Conservation (phyloP, 53 echinoderm and acorn worm species). For the Holothuria scabra region DNA sequence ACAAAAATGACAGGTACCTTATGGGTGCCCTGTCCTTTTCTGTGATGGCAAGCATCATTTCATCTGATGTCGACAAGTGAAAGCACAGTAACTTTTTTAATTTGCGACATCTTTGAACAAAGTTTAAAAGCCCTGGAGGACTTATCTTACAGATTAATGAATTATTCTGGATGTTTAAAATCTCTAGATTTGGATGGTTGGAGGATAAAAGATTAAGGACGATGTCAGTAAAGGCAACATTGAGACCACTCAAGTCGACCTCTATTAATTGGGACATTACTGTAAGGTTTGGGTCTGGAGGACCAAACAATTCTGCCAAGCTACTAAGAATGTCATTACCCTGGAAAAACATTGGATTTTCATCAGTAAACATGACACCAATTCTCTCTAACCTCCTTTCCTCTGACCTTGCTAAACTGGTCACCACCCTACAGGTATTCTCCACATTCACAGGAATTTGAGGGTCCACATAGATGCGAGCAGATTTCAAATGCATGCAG, state of each 20-base stretch:
- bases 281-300: constrained; percentile 67
- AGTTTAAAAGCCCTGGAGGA: constrained; percentile 71
- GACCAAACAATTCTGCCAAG: constrained; percentile 91
- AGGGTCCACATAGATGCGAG: constrained; percentile 72
- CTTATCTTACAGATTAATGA: constrained; percentile 81
- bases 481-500: constrained; percentile 69
- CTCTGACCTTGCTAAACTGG: constrained; percentile 56
- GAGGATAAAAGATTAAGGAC: constrained; percentile 76
- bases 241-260: constrained; percentile 76
- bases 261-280: constrained; percentile 68
- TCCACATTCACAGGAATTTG: constrained; percentile 62
- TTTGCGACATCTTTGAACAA: constrained; percentile 72
- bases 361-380: constrained; percentile 72
- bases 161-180: constrained; percentile 84
- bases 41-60: constrained; percentile 71
- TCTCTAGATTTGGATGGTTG: constrained; percentile 72
- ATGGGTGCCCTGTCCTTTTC: constrained; percentile 59
- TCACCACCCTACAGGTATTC: constrained; percentile 77
- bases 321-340: constrained; percentile 80
- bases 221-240: constrained; percentile 71
- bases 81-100: constrained; percentile 68
- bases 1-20: constrained; percentile 47
- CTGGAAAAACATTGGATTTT: constrained; percentile 93
- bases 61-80: constrained; percentile 81
- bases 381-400: constrained; percentile 79